Evolutionary conservation across 2,888 invertebrate species (phyloP), one percentile per base, ranked within the genome.

Genomic region (Apodemia zela): DNA sequence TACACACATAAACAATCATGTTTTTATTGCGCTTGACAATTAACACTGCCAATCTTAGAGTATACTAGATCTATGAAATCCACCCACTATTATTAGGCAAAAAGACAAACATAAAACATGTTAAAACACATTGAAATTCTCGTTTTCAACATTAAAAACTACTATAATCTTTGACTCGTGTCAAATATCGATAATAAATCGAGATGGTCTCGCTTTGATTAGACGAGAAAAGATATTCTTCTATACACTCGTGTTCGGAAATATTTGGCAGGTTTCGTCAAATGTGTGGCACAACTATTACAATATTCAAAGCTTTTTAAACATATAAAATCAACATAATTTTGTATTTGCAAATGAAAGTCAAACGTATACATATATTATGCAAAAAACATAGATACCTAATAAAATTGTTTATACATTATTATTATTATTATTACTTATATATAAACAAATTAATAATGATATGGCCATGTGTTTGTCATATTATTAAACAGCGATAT

Each of bases 391-490:
- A 77, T 78, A 75, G 74, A 75, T 74, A 68, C 72, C 42, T 42
- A 80, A 80, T 63, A 65, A 64, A 68, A 63, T 63, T 66, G 66
- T 67, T 66, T 68, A 72, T 71, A 63, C 71, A 72, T 74, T 75
- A 71, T 68, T 74, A 72, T 74, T 75, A 71, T 68, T 74, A 74
- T 73, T 68, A 77, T 79, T 71, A 79, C 82, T 82, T 84, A 84
- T 79, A 80, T 82, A 82, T 82, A 85, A 85, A 80, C 80, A 84
- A 84, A 82, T 85, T 80, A 78, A 81, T 85, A 84, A 84, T 89
- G 90, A 90, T 91, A 90, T 91, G 90, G 90, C 90, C 84, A 85
- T 86, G 85, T 81, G 75, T 82, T 83, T 78, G 76, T 84, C 83
- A 87, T 84, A 81, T 84, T 76, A 71, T 75, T 70, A 70, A 75